Conservation (phyloP, 2,113 vertebrate genomes). For the Toxotes chatareus region DNA sequence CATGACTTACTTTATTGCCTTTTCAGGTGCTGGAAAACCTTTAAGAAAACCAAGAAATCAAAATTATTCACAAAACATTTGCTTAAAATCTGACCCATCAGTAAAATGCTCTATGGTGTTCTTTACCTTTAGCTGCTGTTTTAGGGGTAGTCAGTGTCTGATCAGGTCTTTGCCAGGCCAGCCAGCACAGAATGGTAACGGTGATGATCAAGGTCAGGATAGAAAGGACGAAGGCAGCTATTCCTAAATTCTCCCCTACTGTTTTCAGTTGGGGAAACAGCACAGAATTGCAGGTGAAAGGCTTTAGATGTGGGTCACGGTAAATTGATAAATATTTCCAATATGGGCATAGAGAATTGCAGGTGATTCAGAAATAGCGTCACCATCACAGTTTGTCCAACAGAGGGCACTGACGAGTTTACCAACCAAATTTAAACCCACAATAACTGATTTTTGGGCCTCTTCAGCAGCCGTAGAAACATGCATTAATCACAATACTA, state of each 20-base stretch:
- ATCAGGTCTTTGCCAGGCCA: constrained; percentile 14
- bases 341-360: too few relatives aligned
- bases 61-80: neutral
- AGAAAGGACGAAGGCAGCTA: constrained; percentile 43
- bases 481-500: too few relatives aligned
- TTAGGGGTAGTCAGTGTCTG: neutral
- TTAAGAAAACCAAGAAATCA: neutral
- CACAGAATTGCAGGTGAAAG: constrained; percentile 3
- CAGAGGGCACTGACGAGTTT: neutral
- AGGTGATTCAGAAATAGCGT: too few relatives aligned
- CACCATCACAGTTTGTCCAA: too few relatives aligned
- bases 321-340: neutral
- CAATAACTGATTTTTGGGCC: too few relatives aligned
- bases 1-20: constrained; percentile 63
- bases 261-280: neutral
- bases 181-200: constrained; percentile 29
- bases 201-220: constrained; percentile 46
- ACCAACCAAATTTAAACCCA: too few relatives aligned
- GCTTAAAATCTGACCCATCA: neutral
- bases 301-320: neutral
- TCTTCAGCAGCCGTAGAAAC: too few relatives aligned
- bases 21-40: constrained; percentile 38
- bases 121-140: constrained; percentile 51
- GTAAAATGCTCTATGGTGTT: neutral
- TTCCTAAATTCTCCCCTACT: constrained; percentile 56